These are phyloP conservation scores for Nebria ingens DNA, from an alignment of 1,140 invertebrate genomes.

Conservation along the genomic window DNA sequence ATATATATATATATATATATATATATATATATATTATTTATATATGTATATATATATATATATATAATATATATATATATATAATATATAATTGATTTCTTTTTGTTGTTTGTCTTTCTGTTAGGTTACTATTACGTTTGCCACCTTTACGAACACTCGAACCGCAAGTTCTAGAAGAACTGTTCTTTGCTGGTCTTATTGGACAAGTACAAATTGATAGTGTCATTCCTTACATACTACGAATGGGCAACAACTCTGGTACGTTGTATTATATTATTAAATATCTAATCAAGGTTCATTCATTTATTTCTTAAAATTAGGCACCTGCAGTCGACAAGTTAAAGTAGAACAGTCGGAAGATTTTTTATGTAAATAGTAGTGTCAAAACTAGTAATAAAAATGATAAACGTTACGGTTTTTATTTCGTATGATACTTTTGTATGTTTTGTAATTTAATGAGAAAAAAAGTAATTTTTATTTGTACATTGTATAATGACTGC, in stretches of 20 bases:
- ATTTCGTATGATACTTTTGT: too few relatives aligned
- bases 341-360: constrained; percentile 28
- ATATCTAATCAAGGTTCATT: constrained; percentile 11
- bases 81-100: too few relatives aligned
- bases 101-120: too few relatives aligned
- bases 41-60: constrained; percentile 3
- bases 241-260: constrained; percentile 45
- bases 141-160: constrained; percentile 68
- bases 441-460: too few relatives aligned
- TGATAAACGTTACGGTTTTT: too few relatives aligned
- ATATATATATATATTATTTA: not conserved
- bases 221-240: constrained; percentile 84
- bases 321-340: constrained; percentile 21
- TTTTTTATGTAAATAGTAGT: constrained; percentile 29
- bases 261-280: constrained; percentile 9
- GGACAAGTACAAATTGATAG: constrained; percentile 88
- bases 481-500: too few relatives aligned
- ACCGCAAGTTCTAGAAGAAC: constrained; percentile 73
- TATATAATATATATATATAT: too few relatives aligned
- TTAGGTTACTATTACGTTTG: constrained; percentile 53
- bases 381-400: too few relatives aligned
- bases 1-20: too few relatives aligned
- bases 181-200: constrained; percentile 85
- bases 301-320: constrained; percentile 2
- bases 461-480: too few relatives aligned